These are phyloP conservation scores for Megathymus violae DNA, from an alignment of 1,140 invertebrate species.

Conservation along the genomic window DNA sequence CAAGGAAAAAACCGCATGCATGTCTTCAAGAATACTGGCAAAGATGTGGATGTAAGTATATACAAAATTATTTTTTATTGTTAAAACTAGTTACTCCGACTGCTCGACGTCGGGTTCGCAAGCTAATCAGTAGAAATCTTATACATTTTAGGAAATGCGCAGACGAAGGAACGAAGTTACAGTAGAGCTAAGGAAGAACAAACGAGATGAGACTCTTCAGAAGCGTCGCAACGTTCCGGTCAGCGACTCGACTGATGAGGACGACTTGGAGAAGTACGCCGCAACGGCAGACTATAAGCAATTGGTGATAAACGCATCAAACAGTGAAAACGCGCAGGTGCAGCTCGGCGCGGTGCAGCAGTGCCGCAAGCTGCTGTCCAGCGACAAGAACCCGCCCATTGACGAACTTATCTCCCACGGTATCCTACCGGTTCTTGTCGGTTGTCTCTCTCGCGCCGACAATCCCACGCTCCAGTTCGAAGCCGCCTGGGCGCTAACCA, in stretches of 20 bases:
- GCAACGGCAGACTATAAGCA: conserved; percentile 87
- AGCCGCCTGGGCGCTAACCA: conserved; percentile 99
- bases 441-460: conserved; percentile 93
- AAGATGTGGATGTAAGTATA: conserved; percentile 96
- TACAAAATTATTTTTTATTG: conserved; percentile 28
- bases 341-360: conserved; percentile 94
- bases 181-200: conserved; percentile 97
- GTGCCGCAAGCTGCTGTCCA: conserved; percentile 96
- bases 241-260: conserved; percentile 92
- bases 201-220: conserved; percentile 97
- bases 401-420: conserved; percentile 96
- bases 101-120: not conserved
- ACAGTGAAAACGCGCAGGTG: conserved; percentile 87
- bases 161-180: conserved; percentile 97
- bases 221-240: conserved; percentile 97
- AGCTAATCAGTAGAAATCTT: conserved; percentile 21
- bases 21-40: conserved; percentile 98
- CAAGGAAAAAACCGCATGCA: conserved; percentile 92
- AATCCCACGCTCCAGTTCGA: conserved; percentile 98
- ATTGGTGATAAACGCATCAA: conserved; percentile 90
- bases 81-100: not conserved
- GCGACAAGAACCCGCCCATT: conserved; percentile 99
- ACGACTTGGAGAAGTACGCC: conserved; percentile 88
- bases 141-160: conserved; percentile 93
- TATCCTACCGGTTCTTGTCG: conserved; percentile 96